Evolutionary conservation across 2,797 vertebrate species (phyloP), one percentile per base, ranked within the genome.

Genomic region (Hephaestus fuliginosus): DNA sequence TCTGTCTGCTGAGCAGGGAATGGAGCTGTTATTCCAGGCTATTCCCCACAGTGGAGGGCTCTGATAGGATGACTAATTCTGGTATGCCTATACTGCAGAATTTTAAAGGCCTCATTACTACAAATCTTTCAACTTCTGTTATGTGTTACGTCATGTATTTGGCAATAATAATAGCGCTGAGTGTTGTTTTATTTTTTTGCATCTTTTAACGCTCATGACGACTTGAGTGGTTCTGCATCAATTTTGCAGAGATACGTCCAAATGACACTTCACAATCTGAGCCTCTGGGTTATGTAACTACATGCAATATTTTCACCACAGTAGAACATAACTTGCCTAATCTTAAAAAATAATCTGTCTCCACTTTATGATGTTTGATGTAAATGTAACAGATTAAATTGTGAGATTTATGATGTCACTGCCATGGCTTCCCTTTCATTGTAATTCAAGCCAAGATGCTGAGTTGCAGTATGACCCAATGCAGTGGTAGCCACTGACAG

Each of bases 21-120:
- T 70, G 73, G 69, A 88, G 80, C 71, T 79, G 84, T 89, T 92
- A 86, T 88, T 89, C 80, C 84, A 82, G 78, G 67, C 71, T 88
- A 85, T 90, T 91, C 88, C 79, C 84, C 74, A 84, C 70, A 76
- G 84, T 79, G 17, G 70, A 80, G 36, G 17, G 60, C 76, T 77
- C 57, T 66, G 71, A 87, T 70, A 76, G 78, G 72, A 76, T 76
- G 78, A 87, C 78, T 86, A 81, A 88, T 84, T 86, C 83, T 74
- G 70, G 25, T 76, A 52, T 30, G 57, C 39, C 51, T 70, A 1
- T 77, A 68, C 62, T 58, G 62, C 53, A 51, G 44, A 83, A 72
- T 53, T 60, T 63, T 74, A 49, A 84, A 74, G 52, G 66, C 70
- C 49, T 85, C 43, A 52, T 72, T 68, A 55, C 53, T 51, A 30